Evolutionary conservation across 2,797 vertebrate species (phyloP).

Genomic region (Aratinga solstitialis): DNA sequence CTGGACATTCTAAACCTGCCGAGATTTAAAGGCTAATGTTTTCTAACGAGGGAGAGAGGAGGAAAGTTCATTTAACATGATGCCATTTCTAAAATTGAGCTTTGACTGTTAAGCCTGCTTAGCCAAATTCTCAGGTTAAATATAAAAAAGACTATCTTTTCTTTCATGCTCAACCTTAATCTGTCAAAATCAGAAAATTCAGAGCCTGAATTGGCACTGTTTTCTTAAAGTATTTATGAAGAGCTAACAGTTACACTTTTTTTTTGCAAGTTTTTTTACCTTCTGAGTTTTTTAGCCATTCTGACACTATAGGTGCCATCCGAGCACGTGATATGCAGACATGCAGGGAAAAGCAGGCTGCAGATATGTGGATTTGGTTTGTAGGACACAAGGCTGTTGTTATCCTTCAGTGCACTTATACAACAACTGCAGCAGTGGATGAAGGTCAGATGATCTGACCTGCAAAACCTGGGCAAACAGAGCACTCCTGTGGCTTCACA

Average conservation of each 20-base stretch:
- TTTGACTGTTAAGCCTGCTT: conserved; percentile 7
- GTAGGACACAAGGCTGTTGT: neutral
- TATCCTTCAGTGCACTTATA: neutral
- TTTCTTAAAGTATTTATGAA: neutral
- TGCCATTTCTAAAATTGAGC: neutral
- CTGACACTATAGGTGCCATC: neutral
- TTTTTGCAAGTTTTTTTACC: neutral
- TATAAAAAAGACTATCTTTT: neutral
- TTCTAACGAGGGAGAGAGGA: neutral
- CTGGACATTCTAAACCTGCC: neutral
- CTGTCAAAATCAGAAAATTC: conserved; percentile 9
- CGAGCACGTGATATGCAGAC: neutral
- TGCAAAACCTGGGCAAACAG: neutral
- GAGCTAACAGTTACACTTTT: neutral
- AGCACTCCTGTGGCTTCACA: neutral
- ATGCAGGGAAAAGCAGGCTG: accelerated
- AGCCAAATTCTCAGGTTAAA: conserved; percentile 24
- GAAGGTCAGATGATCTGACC: neutral
- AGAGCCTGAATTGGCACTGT: neutral
- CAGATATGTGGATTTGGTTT: neutral
- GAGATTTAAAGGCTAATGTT: conserved; percentile 9
- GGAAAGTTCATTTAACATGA: neutral
- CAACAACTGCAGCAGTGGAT: neutral
- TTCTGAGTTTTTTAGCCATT: neutral
- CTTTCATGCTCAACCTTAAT: neutral